Conservation (phyloP, 2,113 vertebrate species). For the Strix aluco region DNA sequence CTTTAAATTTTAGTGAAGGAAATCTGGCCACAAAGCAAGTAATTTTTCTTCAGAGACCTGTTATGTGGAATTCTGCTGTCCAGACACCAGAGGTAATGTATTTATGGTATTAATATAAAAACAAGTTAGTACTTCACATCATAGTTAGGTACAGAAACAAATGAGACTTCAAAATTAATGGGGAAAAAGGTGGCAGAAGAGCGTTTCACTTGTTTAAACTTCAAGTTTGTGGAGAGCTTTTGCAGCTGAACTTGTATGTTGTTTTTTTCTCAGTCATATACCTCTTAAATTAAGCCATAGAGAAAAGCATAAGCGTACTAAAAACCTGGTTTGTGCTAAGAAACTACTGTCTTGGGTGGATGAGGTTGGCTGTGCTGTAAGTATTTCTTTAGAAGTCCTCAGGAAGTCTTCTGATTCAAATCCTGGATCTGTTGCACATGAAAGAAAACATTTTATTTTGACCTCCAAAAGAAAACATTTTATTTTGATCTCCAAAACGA, state of each 20-base stretch:
- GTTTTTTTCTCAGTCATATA: neutral
- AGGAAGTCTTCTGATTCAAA: neutral
- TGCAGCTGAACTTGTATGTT: neutral
- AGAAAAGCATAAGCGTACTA: neutral
- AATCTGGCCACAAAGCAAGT: conserved; percentile 97
- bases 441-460: neutral
- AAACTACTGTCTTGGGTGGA: neutral
- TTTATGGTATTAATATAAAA: neutral
- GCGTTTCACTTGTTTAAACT: neutral
- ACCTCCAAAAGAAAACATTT: neutral
- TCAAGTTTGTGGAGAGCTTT: neutral
- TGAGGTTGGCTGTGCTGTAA: neutral
- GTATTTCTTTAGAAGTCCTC: neutral
- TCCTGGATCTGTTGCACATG: neutral
- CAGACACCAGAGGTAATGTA: conserved; percentile 70
- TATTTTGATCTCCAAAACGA: neutral
- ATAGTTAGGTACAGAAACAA: neutral
- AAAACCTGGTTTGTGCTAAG: neutral
- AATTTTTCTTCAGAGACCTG: conserved; percentile 93
- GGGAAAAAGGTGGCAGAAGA: neutral
- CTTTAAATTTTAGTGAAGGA: conserved; percentile 84
- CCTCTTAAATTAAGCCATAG: neutral
- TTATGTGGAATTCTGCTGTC: conserved; percentile 65
- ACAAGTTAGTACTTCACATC: neutral
- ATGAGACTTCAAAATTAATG: neutral